Base-by-base conservation (phyloP, 1,140 invertebrate genomes). In the Drosophila subpulchrella region DNA sequence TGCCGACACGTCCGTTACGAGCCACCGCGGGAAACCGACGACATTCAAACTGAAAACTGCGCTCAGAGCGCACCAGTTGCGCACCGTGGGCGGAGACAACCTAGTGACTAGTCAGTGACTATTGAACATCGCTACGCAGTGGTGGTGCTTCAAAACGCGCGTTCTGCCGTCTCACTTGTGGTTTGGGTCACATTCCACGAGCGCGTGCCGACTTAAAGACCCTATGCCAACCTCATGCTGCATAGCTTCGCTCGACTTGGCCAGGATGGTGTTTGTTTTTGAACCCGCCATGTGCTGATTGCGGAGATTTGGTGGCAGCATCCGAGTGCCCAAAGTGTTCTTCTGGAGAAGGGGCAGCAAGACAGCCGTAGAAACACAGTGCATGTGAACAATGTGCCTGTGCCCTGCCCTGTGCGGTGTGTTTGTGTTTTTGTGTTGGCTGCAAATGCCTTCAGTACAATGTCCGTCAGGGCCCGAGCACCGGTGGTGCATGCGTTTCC, bases 91-190 rank as follows among this genome's bases (percentile, higher is more conserved):
- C 27, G 20, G 20, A 20, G 20, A 20, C 20, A 20, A 20, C 20
- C 20, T 20, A 20, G 20, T 20, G 20, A 20, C 20, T 20, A 41
- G n/a, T 48, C 46, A 48, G 46, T 48, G 24, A 48, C 46, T 7
- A 30, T 30, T 78, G 71, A 76, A 67, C 78, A 81, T 81, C 76
- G 67, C 79, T 60, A 75, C 80, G 59, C 68, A 65, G 68, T 74
- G 63, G 79, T 48, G 24, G 44, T 78, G 67, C 15, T 32, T 32
- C n/a, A 10, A 58, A 46, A n/a, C 70, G 57, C 71, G 78, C 48
- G 66, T 68, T 50, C 42, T 41, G 54, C 44, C 17, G 51, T 63
- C 62, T 44, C 46, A 66, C 53, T 72, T 44, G 27, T 46, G 17
- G 55, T 36, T 50, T 59, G 56, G n/a, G 38, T 42, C 47, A 12